Base-by-base conservation (phyloP, 2,888 invertebrate species). In the Acleris cristana region DNA sequence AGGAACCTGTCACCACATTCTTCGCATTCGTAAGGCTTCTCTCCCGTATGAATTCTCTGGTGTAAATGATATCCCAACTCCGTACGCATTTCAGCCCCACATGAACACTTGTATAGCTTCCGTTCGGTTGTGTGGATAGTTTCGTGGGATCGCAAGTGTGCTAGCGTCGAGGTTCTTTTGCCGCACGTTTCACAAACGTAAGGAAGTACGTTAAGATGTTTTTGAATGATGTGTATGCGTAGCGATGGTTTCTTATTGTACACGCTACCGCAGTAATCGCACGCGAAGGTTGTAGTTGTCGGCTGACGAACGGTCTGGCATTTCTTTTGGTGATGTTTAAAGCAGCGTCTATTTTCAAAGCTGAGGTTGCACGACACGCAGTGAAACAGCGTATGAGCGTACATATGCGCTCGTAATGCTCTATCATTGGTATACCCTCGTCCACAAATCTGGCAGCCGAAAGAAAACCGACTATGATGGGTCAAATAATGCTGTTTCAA, bases 221-320 rank as follows among this genome's bases (percentile, higher is more conserved):
- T 92, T 51, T 90, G 89, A 0, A 87, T 73, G 10, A 91, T 88
- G 64, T 92, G 91, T 2, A 85, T 82, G 3, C 83, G 80, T 0
- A 92, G 67, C 0, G 91, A 91, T 0, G 88, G 87, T 58, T 92
- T 92, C 12, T 84, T 84, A 3, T 81, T 76, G 69, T 91, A 92
- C 0, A 74, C 77, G 0, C 72, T 78, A 0, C 88, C 89, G 71
- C 92, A 92, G 2, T 88, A 70, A 48, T 89, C 80, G 64, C 92
- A 92, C 5, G 79, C 79, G 64, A 79, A 91, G 2, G 58, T 16
- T 1, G 71, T 64, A 18, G 72, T 34, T 49, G 64, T 59, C 2
- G 66, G 45, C 1, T 49, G 21, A 6, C 71, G 63, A 0, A 64
- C n/a, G 3, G 12, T 21, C 16, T 74, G 73, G 71, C 91, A 91